Conservation (phyloP, 2,888 invertebrate genomes). For the Pseudoips prasinana region DNA sequence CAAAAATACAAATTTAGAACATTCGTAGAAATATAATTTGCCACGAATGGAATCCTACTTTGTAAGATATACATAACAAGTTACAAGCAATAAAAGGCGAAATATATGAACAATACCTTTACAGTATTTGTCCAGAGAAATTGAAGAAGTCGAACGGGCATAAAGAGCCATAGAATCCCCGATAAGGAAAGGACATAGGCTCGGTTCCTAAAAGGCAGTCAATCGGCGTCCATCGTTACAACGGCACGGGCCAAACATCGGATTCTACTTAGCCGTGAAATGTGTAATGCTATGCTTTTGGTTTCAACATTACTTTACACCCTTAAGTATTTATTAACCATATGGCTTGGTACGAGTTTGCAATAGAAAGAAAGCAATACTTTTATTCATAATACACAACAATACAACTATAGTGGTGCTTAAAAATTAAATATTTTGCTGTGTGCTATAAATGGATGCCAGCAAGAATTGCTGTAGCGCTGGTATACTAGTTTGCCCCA, state of each 20-base stretch:
- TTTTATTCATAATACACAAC: too few species aligned
- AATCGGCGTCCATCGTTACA: slow-evolving; percentile 48
- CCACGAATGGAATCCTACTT: too few species aligned
- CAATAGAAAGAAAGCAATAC: too few species aligned
- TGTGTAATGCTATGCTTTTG: slow-evolving; percentile 56
- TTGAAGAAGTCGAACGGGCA: slow-evolving; percentile 30
- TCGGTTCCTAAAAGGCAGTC: slow-evolving; percentile 67
- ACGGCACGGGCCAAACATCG: slow-evolving; percentile 54
- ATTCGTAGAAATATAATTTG: too few species aligned
- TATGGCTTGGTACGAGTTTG: too few species aligned
- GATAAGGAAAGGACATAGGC: slow-evolving; percentile 50
- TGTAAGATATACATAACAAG: too few species aligned
- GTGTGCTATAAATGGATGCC: too few species aligned
- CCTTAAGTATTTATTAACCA: slow-evolving; percentile 37
- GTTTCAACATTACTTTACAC: slow-evolving; percentile 36
- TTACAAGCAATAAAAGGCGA: neutral
- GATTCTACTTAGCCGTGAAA: slow-evolving; percentile 76
- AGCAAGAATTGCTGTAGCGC: too few species aligned
- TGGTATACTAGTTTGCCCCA: too few species aligned
- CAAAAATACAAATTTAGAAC: too few species aligned
- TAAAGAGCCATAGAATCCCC: slow-evolving; percentile 33
- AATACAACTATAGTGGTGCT: too few species aligned
- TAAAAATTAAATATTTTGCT: too few species aligned
- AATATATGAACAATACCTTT: slow-evolving; percentile 18
- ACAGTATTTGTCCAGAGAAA: slow-evolving; percentile 21